These are phyloP conservation scores for Pinctada fucata DNA, from an alignment of 2,888 invertebrate genomes.

Conservation along the genomic window DNA sequence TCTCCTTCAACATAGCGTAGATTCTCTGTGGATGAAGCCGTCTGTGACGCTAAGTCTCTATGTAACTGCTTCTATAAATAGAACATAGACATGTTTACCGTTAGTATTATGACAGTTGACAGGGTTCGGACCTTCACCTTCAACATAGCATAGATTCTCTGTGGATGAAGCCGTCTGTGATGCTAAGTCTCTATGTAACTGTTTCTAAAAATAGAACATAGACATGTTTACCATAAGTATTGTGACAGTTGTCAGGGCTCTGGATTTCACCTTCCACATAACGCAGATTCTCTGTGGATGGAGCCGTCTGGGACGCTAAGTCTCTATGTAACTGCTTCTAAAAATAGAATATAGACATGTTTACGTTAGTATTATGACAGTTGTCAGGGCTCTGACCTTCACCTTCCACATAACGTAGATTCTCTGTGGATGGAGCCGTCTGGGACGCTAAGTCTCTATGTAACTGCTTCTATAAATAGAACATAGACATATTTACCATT, in stretches of 20 bases:
- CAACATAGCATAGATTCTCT: conserved; percentile 76
- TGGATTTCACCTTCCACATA: conserved; percentile 78
- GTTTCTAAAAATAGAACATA: conserved; percentile 29
- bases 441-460: conserved; percentile 37
- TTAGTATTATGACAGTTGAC: conserved; percentile 56
- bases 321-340: conserved; percentile 38
- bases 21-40: conserved; percentile 66
- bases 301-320: conserved; percentile 48
- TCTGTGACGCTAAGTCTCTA: conserved; percentile 38
- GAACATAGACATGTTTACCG: conserved; percentile 27
- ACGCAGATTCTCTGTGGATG: conserved; percentile 69
- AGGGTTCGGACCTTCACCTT: conserved; percentile 76
- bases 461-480: conserved; percentile 36
- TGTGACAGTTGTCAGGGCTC: conserved; percentile 60
- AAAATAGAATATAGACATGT: background rate
- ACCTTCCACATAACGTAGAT: conserved; percentile 77
- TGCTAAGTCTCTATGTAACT: conserved; percentile 30
- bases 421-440: conserved; percentile 64
- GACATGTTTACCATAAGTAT: conserved; percentile 42
- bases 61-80: conserved; percentile 37
- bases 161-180: conserved; percentile 58
- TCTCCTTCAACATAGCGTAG: conserved; percentile 78
- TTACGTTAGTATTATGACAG: conserved; percentile 40
- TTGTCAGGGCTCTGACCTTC: conserved; percentile 74
- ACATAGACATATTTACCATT: conserved; percentile 34